Evolutionary conservation across 1,140 invertebrate species (phyloP).

Genomic region (Trichogramma pretiosum): DNA sequence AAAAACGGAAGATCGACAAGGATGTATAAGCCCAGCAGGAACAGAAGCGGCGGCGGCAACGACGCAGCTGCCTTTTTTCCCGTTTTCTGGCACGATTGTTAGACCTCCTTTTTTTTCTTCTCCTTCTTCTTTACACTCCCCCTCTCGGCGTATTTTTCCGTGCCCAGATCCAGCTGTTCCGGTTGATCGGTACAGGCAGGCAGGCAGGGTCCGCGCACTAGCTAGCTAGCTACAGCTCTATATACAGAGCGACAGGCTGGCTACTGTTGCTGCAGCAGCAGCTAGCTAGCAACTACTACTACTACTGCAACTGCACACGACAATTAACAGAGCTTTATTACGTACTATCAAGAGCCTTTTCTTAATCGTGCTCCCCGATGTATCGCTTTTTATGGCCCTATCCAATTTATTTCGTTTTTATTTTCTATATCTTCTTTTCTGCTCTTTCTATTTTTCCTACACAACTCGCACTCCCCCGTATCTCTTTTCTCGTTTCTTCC

Average conservation of each 20-base stretch:
- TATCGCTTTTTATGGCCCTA: slow-evolving; percentile 18
- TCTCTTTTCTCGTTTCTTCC: not conserved
- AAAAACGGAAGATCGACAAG: too few relatives aligned
- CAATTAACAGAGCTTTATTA: slow-evolving; percentile 24
- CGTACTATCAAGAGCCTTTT: slow-evolving; percentile 22
- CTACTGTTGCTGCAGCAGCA: too few relatives aligned
- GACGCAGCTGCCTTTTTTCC: slow-evolving; percentile 2
- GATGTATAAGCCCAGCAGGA: too few relatives aligned
- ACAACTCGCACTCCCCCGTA: not conserved
- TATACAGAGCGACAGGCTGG: too few relatives aligned
- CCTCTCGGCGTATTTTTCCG: too few relatives aligned
- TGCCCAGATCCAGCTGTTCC: too few relatives aligned
- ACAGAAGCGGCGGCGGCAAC: slow-evolving; percentile 5
- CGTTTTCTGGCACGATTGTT: not conserved
- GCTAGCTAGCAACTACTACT: too few relatives aligned
- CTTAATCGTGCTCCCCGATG: slow-evolving; percentile 23
- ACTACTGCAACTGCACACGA: too few relatives aligned
- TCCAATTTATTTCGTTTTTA: slow-evolving; percentile 3
- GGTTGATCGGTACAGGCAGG: too few relatives aligned
- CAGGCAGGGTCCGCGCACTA: too few relatives aligned
- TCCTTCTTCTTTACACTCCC: not conserved
- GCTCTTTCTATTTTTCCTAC: not conserved
- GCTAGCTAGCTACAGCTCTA: too few relatives aligned
- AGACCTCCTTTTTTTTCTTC: not conserved
- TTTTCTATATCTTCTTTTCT: not conserved